Evolutionary conservation across 37 sponge, comb jelly and placozoan genomes (phyloP), one percentile per base, ranked within the genome.

Genomic region (Ianthella basta): DNA sequence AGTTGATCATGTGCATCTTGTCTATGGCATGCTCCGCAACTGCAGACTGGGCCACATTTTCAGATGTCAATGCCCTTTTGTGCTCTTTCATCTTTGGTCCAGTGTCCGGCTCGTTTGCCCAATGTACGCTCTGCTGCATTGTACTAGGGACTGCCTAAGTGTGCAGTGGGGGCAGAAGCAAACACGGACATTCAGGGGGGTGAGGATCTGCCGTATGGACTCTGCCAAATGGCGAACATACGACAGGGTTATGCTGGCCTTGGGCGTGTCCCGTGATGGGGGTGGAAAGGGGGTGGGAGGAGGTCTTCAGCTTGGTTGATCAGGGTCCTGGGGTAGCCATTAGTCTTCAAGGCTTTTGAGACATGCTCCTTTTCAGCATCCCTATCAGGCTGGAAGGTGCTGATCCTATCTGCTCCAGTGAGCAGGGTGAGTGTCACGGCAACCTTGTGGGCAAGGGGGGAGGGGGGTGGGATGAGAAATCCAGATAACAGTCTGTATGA

Each of bases 401-500:
- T 13, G 64, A 61, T 61, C 64, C 64, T 61, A 12, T 61, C 64
- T 61, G 64, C 64, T 61, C 64, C 10, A 27, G 64, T 29, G 3
- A 61, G 64, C 64, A 61, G 64, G 64, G 64, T 61, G 2, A 4
- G 64, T 61, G 64, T 61, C 64, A 61, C 64, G 3, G 64, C 64
- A 10, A 61, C 64, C 64, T 61, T 61, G 64, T 61, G 64, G 12
- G 64, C 64, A 61, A 61, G 4, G 64, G 64, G 64, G 4, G 29
- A 4, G 64, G 64, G 64, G 4, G 29, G 14, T 61, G 64, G 64
- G 64, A 61, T 27, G 64, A 61, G 10, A 61, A 61, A 12, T 61
- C 64, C 64, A 59, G 82, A 36, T 81, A 83, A 4, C 55, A 4
- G 32, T 83, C 83, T 1, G 83, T 83, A 53, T 83, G 83, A 19